Evolutionary conservation across 2,888 invertebrate genomes (phyloP).

Genomic region (Synanthedon vespiformis): DNA sequence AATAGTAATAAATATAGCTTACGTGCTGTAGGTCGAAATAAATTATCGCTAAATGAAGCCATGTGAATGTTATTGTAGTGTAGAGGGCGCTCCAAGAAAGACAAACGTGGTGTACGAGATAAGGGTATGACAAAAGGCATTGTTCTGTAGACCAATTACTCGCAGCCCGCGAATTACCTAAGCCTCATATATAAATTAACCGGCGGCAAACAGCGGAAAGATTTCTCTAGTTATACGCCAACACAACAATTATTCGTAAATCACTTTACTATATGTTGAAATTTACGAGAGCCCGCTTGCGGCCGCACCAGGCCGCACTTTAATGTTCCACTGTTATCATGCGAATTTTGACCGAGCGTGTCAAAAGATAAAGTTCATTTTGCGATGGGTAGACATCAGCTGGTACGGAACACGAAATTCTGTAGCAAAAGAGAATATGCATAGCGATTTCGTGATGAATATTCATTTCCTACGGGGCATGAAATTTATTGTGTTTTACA

Average conservation of each 20-base stretch:
- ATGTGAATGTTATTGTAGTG: slow-evolving; percentile 48
- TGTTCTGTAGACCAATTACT: slow-evolving; percentile 69
- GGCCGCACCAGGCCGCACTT: slow-evolving; percentile 44
- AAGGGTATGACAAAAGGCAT: slow-evolving; percentile 69
- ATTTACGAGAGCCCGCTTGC: slow-evolving; percentile 59
- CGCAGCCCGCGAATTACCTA: slow-evolving; percentile 68
- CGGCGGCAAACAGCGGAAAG: slow-evolving; percentile 69
- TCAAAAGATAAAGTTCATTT: slow-evolving; percentile 43
- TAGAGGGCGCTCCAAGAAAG: slow-evolving; percentile 49
- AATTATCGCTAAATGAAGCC: slow-evolving; percentile 6
- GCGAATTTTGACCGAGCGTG: slow-evolving; percentile 43
- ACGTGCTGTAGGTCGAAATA: background rate
- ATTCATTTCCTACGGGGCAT: slow-evolving; percentile 72
- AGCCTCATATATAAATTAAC: slow-evolving; percentile 71
- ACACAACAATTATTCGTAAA: slow-evolving; percentile 72
- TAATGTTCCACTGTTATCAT: slow-evolving; percentile 23
- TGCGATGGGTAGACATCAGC: slow-evolving; percentile 19
- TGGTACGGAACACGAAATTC: slow-evolving; percentile 53
- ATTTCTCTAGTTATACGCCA: slow-evolving; percentile 70
- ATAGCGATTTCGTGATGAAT: slow-evolving; percentile 72
- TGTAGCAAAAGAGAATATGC: slow-evolving; percentile 67
- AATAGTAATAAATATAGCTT: too few relatives aligned
- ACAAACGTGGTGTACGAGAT: slow-evolving; percentile 58
- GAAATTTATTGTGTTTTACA: slow-evolving; percentile 72
- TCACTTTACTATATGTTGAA: slow-evolving; percentile 72